Evolutionary conservation across 2,888 invertebrate genomes (phyloP), one percentile per base, ranked within the genome.

Genomic region (Platerodrilus igneus): DNA sequence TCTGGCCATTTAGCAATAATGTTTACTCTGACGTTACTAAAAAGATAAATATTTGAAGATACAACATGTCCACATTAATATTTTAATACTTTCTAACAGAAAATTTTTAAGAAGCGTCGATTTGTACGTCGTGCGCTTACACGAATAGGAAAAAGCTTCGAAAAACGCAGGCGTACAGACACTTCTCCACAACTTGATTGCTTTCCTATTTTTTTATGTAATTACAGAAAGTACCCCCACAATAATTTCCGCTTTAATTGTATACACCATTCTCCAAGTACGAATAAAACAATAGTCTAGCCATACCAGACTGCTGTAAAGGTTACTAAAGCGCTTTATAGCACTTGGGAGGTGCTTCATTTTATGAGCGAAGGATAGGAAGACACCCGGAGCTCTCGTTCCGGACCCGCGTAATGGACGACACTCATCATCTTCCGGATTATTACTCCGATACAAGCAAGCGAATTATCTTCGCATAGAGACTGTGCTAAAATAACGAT

Each of bases 301-400:
- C 49, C 45, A 48, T 48, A n/a, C n/a, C n/a, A n/a, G n/a, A n/a
- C n/a, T n/a, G 46, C 48, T 50, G 51, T 48, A 53, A 50, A 52
- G 48, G 45, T 45, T 48, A 43, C 44, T 41, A 39, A 43, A 43
- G 35, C 50, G 45, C 48, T 50, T 50, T 50, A 50, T 50, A 48
- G 48, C 45, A 48, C 48, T 50, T 48, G 48, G 45, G 50, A 48
- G 50, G 50, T 50, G 46, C 47, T 46, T 46, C 46, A 44, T 43
- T 50, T 48, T 50, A 50, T 44, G 41, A 41, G 41, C 42, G 25
- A 35, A 37, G 38, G 38, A 41, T n/a, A n/a, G 41, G 38, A 42
- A 46, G 46, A 41, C 46, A 48, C 48, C 50, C 43, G 41, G 39
- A 46, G 45, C 46, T 44, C 41, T 44, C 46, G 41, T 50, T 50